These are phyloP conservation scores for Dromas ardeola DNA, from an alignment of 2,113 vertebrate species.

Conservation along the genomic window DNA sequence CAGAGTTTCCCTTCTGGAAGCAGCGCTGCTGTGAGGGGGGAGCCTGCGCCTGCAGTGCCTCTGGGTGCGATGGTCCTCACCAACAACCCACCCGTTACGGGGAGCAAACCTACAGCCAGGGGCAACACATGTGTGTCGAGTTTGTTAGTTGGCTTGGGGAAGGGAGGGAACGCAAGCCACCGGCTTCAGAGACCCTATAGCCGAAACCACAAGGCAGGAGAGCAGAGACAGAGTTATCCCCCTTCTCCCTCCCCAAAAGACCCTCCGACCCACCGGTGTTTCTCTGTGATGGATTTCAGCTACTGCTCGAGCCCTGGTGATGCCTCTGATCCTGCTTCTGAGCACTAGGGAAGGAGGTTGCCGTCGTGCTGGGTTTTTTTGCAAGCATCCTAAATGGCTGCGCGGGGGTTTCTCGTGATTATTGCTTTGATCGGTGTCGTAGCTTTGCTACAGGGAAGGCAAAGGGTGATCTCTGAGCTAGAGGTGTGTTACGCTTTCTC, in stretches of 20 bases:
- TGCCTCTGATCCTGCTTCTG: background rate
- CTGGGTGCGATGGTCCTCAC: fast-evolving
- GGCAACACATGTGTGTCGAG: background rate
- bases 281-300: background rate
- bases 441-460: background rate
- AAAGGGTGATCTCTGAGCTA: background rate
- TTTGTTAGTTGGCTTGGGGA: background rate
- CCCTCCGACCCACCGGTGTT: fast-evolving
- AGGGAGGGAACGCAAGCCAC: background rate
- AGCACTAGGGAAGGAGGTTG: background rate
- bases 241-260: fast-evolving
- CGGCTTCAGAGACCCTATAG: background rate
- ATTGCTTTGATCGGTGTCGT: background rate
- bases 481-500: background rate
- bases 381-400: background rate
- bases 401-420: fast-evolving
- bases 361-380: background rate
- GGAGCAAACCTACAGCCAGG: background rate
- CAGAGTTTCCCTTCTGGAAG: background rate
- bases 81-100: fast-evolving
- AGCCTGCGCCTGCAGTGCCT: background rate
- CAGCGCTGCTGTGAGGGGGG: background rate
- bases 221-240: background rate
- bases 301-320: fast-evolving
- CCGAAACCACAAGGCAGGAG: background rate